These are phyloP conservation scores for Merops nubicus DNA, from an alignment of 2,113 vertebrate species.

Conservation along the genomic window DNA sequence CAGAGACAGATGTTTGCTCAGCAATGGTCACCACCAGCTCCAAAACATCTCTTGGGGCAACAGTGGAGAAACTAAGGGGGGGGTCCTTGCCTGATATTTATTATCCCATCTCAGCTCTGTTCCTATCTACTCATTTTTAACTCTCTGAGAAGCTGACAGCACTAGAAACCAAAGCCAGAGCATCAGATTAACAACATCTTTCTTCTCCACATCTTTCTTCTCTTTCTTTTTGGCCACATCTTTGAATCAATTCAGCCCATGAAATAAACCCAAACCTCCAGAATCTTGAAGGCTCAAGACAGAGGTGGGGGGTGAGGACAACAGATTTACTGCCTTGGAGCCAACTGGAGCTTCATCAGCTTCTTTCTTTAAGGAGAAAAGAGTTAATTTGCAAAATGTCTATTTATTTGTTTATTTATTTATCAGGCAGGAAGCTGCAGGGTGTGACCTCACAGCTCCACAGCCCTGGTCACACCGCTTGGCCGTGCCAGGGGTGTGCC, in stretches of 20 bases:
- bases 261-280: accelerated
- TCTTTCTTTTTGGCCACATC: not conserved
- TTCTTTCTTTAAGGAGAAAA: not conserved
- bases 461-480: not conserved
- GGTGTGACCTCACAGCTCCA: not conserved
- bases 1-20: not conserved
- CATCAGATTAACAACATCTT: not conserved
- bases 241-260: not conserved
- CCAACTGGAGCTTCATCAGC: not conserved
- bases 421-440: not conserved
- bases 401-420: not conserved
- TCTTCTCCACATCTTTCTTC: conserved; percentile 2
- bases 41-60: accelerated
- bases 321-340: not conserved
- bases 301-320: not conserved
- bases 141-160: not conserved
- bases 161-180: not conserved
- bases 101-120: not conserved
- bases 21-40: not conserved
- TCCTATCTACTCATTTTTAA: not conserved
- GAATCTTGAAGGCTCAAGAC: not conserved
- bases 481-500: not conserved
- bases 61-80: not conserved
- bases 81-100: not conserved
- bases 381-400: too few species aligned